These are phyloP conservation scores for Trichogramma pretiosum DNA, from an alignment of 1,140 invertebrate species.

Conservation along the genomic window DNA sequence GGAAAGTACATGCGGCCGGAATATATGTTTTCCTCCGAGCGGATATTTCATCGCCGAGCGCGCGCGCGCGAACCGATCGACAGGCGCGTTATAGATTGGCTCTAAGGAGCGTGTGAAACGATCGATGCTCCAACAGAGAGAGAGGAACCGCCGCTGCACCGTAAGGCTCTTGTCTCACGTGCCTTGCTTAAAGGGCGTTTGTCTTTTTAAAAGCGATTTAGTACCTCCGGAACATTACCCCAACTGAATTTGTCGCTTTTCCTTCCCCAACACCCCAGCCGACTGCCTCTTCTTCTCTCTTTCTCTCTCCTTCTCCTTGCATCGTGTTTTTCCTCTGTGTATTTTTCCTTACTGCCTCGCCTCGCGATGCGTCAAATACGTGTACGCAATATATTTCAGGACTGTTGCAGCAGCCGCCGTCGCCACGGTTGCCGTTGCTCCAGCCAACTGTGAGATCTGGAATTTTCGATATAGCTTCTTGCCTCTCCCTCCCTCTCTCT, in stretches of 20 bases:
- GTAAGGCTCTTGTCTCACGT: conserved; percentile 4
- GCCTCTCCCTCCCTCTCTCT: background rate
- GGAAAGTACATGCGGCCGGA: conserved; percentile 22
- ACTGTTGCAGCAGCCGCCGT: no score
- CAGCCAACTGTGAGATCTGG: conserved; percentile 8
- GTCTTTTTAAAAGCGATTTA: conserved; percentile 12
- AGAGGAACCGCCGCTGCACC: background rate
- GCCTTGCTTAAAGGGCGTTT: conserved; percentile 3
- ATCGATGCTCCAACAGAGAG: background rate
- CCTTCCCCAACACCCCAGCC: no score
- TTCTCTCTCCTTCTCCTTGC: no score
- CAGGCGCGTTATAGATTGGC: conserved; percentile 29
- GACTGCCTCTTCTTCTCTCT: no score
- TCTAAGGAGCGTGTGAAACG: background rate
- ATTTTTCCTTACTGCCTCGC: conserved; percentile 12
- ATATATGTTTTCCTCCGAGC: conserved; percentile 16
- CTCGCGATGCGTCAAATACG: conserved; percentile 9
- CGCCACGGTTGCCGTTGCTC: no score
- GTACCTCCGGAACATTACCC: background rate
- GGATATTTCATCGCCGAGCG: conserved; percentile 22
- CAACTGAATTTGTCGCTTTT: conserved; percentile 11
- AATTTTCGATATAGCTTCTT: conserved; percentile 2
- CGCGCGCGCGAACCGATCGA: conserved; percentile 1
- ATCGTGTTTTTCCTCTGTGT: conserved; percentile 1
- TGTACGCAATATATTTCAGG: conserved; percentile 9